phyloP scores from a whole-genome alignment of 1,140 invertebrate genomes.

The Drosophila neocordata region DNA sequence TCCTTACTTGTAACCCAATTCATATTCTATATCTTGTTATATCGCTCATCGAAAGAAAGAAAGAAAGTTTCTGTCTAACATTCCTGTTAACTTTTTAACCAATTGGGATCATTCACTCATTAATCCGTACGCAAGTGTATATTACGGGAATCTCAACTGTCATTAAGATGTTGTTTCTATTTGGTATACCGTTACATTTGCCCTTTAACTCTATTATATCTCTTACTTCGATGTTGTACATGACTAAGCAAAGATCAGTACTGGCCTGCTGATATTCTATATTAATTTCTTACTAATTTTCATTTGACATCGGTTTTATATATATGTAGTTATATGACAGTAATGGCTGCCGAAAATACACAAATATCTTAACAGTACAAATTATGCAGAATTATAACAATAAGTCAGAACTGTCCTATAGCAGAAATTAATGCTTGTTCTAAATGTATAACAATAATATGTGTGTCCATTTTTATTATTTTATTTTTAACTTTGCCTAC shows the following conservation, averaged over 20 bases:
- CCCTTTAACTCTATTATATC: not conserved
- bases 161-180: slow-evolving; percentile 34
- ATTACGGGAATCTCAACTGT: slow-evolving; percentile 24
- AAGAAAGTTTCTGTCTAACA: not conserved
- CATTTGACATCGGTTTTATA: not conserved
- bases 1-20: not conserved
- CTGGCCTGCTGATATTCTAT: slow-evolving; percentile 25
- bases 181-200: slow-evolving; percentile 22
- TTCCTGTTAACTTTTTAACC: not conserved
- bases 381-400: too few species aligned
- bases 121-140: not conserved
- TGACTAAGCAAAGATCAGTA: slow-evolving; percentile 5
- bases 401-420: too few species aligned
- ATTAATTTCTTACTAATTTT: slow-evolving; percentile 13
- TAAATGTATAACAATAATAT: too few species aligned
- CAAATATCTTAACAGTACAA: too few species aligned
- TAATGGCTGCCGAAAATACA: too few species aligned
- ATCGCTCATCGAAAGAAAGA: not conserved
- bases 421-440: too few species aligned
- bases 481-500: not conserved
- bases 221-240: not conserved
- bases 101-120: not conserved
- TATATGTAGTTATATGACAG: not conserved
- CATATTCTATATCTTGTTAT: not conserved
- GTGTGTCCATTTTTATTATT: not conserved